These are phyloP conservation scores for Neuroscelio doddi DNA, from an alignment of 2,888 invertebrate genomes.

Conservation along the genomic window DNA sequence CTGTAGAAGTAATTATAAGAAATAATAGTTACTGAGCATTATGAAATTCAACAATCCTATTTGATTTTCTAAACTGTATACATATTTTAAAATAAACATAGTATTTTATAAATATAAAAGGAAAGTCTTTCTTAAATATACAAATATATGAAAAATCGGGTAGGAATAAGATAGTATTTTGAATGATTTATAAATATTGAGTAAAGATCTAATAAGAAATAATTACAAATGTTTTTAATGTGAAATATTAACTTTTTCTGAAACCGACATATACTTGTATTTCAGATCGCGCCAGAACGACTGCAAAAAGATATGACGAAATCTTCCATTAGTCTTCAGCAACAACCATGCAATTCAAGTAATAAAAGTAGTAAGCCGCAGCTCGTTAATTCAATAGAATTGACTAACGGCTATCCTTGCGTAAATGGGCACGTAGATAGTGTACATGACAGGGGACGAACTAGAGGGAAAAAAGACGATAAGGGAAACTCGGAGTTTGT, in stretches of 20 bases:
- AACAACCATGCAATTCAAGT: constrained; percentile 44
- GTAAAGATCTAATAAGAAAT: too few species aligned
- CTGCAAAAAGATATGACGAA: constrained; percentile 59
- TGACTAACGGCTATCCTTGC: constrained; percentile 54
- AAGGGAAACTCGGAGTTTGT: constrained; percentile 69
- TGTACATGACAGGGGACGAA: constrained; percentile 53
- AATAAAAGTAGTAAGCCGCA: constrained; percentile 39
- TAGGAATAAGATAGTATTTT: too few species aligned
- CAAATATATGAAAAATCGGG: too few species aligned
- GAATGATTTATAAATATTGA: too few species aligned
- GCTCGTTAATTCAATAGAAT: constrained; percentile 42
- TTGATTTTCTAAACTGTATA: too few species aligned
- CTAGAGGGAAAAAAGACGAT: constrained; percentile 59
- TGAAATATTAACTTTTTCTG: too few species aligned
- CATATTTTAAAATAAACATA: too few species aligned
- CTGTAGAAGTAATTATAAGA: constrained; percentile 73
- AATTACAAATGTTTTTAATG: too few species aligned
- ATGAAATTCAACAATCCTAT: too few species aligned
- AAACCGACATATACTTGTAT: background rate
- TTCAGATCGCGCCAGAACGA: constrained; percentile 64
- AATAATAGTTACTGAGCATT: too few species aligned
- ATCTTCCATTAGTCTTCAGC: constrained; percentile 50
- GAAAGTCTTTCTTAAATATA: too few species aligned
- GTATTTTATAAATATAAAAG: too few species aligned
- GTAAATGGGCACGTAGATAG: constrained; percentile 50